phyloP scores from a whole-genome alignment of 2,113 vertebrate genomes.

The Bubalus kerabau region DNA sequence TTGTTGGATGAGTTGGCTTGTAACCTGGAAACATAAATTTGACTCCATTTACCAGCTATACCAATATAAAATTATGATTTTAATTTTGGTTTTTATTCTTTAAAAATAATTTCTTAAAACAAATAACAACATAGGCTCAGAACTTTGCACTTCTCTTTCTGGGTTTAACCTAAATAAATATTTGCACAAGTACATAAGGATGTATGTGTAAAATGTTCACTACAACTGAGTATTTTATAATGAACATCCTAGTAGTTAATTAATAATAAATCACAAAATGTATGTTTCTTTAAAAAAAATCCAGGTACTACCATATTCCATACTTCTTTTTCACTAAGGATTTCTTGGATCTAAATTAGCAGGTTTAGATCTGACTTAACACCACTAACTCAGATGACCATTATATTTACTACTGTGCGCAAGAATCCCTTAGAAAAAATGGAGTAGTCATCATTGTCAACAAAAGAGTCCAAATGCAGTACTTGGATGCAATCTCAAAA shows the following conservation, averaged over 20 bases:
- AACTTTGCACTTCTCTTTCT: neutral
- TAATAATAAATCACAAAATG: neutral
- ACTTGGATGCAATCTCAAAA: neutral
- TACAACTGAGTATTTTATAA: neutral
- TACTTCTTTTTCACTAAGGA: neutral
- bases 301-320: neutral
- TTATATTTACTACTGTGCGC: neutral
- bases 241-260: neutral
- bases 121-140: neutral
- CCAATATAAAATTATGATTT: neutral
- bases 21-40: conserved; percentile 56
- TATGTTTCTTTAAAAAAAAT: neutral
- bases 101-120: neutral
- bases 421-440: neutral
- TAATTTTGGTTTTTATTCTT: neutral
- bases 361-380: neutral
- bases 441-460: neutral
- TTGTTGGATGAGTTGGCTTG: conserved; percentile 13
- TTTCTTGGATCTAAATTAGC: neutral
- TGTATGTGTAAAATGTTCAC: neutral
- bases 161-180: neutral
- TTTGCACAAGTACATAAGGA: neutral
- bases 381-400: neutral
- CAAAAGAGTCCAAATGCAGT: neutral
- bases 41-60: neutral